Conservation (phyloP, 2,888 invertebrate species). For the Doris montereyensis region DNA sequence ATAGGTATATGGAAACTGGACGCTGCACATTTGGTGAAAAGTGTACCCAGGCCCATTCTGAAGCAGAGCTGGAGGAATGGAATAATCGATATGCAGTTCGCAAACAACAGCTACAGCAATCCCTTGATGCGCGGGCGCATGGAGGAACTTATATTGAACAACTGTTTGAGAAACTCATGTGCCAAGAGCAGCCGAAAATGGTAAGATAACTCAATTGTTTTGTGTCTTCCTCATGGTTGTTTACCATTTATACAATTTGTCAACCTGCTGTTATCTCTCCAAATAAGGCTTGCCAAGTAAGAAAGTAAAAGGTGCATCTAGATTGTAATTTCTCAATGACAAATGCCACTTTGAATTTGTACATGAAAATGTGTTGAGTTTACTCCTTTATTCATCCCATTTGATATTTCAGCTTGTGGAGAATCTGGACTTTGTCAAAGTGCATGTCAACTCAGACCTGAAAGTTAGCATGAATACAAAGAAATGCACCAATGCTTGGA, state of each 20-base stretch:
- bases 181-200: conserved; percentile 78
- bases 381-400: neutral
- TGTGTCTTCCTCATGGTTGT: too few relatives aligned
- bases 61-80: conserved; percentile 83
- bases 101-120: conserved; percentile 73
- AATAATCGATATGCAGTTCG: conserved; percentile 81
- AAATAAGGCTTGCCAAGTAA: neutral
- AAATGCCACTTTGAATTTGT: neutral
- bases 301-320: neutral
- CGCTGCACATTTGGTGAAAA: conserved; percentile 81
- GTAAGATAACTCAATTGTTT: too few relatives aligned
- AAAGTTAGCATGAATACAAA: conserved; percentile 69
- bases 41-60: conserved; percentile 84
- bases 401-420: conserved; percentile 76
- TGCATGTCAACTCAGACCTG: conserved; percentile 76
- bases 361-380: neutral
- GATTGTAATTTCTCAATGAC: neutral
- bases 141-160: conserved; percentile 78
- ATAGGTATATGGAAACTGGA: conserved; percentile 56
- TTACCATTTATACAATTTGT: too few relatives aligned
- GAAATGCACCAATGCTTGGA: conserved; percentile 69
- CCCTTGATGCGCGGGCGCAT: conserved; percentile 81
- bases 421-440: conserved; percentile 77
- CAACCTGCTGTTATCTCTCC: too few relatives aligned
- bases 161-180: conserved; percentile 76